Evolutionary conservation across 1,140 invertebrate genomes (phyloP), one percentile per base, ranked within the genome.

Genomic region (Neoseiulus cucumeris): DNA sequence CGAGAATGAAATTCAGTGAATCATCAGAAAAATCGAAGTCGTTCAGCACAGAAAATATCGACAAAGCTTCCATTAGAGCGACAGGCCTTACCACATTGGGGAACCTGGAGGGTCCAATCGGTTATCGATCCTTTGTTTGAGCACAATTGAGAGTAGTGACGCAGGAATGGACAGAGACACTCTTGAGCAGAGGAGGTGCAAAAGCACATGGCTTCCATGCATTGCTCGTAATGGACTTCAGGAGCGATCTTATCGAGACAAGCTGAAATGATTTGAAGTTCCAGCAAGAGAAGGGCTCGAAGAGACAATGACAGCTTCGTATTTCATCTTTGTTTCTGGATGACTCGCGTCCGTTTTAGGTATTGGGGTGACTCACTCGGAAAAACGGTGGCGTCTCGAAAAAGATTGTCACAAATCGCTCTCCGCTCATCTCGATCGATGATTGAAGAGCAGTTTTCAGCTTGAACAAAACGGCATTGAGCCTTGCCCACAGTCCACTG

Each of bases 131-230:
- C 86, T 67, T 82, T 77, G 9, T 79, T 75, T 41, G 86, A 82
- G 75, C 90, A 93, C 66, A 85, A 83, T 64, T 82, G 81, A 7
- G 85, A 87, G 74, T 92, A 94, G 45, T 84, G 81, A 0, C 85
- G 82, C 0, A 92, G 72, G 7, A 84, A 83, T 2, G 87, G 85
- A 72, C 89, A 92, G 25, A 80, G 78, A 18, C 80, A 74, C 5
- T 66, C 42, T 9, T 70, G 66, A 25, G 77, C 76, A 64, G 77
- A 71, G 7, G 64, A 66, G 64, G 82, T 80, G 74, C 89, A 92
- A 14, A 86, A 82, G 72, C 89, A 93, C 75, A 91, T 82, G 72
- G 92, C 90, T 74, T 85, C 89, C 67, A 89, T 71, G 74, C 90
- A 93, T 73, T 87, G 81, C 68, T 84, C 80, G 74, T 88, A 85